Evolutionary conservation across 2,113 vertebrate species (phyloP).

Genomic region (Mastomys natalensis): DNA sequence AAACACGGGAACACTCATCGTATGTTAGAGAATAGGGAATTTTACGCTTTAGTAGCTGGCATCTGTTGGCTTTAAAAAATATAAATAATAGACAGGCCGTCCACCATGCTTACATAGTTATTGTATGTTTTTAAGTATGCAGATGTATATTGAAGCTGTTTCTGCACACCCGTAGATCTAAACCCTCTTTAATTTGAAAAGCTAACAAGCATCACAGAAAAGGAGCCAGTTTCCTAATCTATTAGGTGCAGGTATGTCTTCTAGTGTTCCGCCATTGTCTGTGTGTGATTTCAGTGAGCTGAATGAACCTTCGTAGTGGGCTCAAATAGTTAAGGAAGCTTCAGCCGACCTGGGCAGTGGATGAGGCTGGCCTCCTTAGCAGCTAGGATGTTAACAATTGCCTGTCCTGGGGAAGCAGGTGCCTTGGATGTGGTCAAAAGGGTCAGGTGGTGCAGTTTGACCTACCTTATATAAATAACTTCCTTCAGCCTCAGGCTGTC

Average conservation of each 20-base stretch:
- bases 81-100: neutral
- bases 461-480: neutral
- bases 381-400: neutral
- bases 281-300: neutral
- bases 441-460: neutral
- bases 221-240: slow-evolving; percentile 14
- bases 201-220: neutral
- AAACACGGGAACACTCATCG: neutral
- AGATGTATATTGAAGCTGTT: neutral
- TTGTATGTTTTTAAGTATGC: neutral
- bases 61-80: neutral
- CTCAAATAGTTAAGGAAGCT: neutral
- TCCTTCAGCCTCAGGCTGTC: neutral
- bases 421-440: neutral
- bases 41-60: neutral
- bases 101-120: neutral
- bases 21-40: neutral
- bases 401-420: neutral
- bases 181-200: slow-evolving; percentile 17
- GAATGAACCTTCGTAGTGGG: neutral
- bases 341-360: neutral
- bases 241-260: neutral
- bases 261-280: neutral
- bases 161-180: neutral
- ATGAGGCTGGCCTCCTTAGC: neutral